Evolutionary conservation across 2,797 vertebrate genomes (phyloP).

Genomic region (Mormyrops boulengeri): DNA sequence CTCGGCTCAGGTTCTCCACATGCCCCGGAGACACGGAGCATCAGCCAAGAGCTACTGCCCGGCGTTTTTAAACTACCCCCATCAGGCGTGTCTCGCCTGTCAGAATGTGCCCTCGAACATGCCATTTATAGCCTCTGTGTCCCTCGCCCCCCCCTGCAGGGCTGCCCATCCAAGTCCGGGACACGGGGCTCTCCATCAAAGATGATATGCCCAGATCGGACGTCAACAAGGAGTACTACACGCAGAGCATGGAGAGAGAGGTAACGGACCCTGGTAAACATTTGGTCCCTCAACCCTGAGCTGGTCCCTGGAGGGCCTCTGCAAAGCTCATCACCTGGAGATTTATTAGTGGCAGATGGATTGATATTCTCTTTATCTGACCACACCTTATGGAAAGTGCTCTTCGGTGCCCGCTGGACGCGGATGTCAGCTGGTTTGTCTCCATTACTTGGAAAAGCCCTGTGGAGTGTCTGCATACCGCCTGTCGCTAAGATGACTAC

Average conservation of each 20-base stretch:
- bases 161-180: slow-evolving; percentile 94
- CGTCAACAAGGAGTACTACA: slow-evolving; percentile 98
- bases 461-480: background rate
- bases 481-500: background rate
- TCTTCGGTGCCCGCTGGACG: background rate
- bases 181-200: slow-evolving; percentile 86
- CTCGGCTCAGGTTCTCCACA: background rate
- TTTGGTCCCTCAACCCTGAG: background rate
- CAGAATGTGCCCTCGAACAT: background rate
- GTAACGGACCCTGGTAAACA: slow-evolving; percentile 44
- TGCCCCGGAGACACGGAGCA: background rate
- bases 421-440: background rate
- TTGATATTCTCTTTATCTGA: background rate
- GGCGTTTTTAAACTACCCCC: background rate
- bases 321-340: background rate
- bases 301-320: background rate
- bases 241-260: slow-evolving; percentile 98
- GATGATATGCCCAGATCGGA: slow-evolving; percentile 96
- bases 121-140: background rate
- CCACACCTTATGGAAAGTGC: background rate
- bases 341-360: background rate
- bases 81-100: background rate
- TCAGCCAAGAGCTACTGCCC: background rate
- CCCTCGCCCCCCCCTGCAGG: slow-evolving; percentile 51
- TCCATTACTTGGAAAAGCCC: background rate